Percentiles rank a stretch among this genome's conserved stretches.
These are phyloP conservation scores for Diorhabda sublineata DNA, from an alignment of 1,140 invertebrate species.

Conservation along the genomic window DNA sequence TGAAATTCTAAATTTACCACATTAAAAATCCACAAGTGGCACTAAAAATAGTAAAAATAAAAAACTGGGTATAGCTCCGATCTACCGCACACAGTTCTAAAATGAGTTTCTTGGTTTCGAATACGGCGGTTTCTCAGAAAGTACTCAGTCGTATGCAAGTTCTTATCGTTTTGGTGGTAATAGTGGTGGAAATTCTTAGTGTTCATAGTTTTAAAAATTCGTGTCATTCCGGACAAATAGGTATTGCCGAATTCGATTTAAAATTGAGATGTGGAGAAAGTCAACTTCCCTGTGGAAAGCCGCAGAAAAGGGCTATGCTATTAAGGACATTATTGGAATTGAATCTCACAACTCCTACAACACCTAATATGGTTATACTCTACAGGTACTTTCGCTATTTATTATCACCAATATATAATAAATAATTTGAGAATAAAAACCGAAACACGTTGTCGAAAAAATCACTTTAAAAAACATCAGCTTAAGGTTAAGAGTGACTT, in stretches of 20 bases:
- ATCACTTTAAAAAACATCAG: no score
- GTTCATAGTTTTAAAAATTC: background rate
- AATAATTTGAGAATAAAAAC: no score
- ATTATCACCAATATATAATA: no score
- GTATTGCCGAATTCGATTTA: background rate
- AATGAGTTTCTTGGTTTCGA: background rate
- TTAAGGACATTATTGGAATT: background rate
- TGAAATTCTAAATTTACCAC: background rate
- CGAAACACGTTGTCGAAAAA: no score
- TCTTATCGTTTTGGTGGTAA: background rate
- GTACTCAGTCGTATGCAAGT: background rate
- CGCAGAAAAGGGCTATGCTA: background rate
- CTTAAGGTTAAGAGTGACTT: no score
- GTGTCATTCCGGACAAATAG: background rate
- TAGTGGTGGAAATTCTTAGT: conserved; percentile 1
- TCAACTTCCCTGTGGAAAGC: background rate
- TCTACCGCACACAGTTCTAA: background rate
- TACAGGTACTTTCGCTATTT: background rate
- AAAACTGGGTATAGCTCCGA: background rate
- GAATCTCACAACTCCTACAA: background rate
- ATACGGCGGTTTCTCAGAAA: background rate
- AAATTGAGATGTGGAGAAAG: background rate
- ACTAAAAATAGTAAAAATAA: conserved; percentile 3
- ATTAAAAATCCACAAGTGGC: background rate
- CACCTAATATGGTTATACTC: conserved; percentile 8